A percentile compares a stretch with the other conserved stretches of the same genome.
Evolutionary conservation across 2,797 vertebrate genomes (phyloP).

Genomic region (Lutjanus campechanus): DNA sequence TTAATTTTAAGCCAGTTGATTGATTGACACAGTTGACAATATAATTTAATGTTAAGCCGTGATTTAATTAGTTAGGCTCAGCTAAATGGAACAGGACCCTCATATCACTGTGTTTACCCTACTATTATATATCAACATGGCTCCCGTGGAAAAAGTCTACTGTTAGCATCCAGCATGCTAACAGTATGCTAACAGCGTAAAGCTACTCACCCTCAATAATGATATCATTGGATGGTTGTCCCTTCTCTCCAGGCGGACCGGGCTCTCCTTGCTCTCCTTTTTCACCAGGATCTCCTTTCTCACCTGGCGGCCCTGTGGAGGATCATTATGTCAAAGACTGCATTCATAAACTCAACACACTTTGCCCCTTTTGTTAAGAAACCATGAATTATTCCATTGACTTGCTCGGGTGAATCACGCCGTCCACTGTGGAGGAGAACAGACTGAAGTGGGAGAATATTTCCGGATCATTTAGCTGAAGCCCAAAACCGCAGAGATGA

Average conservation of each 20-base stretch:
- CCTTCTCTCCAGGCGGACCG: conserved; percentile 90
- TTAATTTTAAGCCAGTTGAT: too few species aligned
- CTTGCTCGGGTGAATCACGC: conserved; percentile 43
- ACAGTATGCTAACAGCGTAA: too few species aligned
- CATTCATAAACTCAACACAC: conserved; percentile 9
- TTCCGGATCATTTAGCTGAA: conserved; percentile 63
- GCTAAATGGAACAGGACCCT: too few species aligned
- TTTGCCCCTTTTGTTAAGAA: conserved; percentile 20
- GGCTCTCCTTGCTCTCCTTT: conserved; percentile 84
- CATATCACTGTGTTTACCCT: too few species aligned
- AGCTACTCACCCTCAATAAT: conserved; percentile 86
- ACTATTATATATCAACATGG: too few species aligned
- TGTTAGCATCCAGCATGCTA: background rate
- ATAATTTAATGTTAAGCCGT: too few species aligned
- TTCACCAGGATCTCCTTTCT: conserved; percentile 82
- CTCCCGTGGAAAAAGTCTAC: too few species aligned
- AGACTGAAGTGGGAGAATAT: conserved; percentile 62
- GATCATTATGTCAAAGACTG: conserved; percentile 1
- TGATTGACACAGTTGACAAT: too few species aligned
- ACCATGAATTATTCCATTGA: conserved; percentile 54
- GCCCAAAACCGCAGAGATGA: conserved; percentile 69
- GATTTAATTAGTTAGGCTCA: too few species aligned
- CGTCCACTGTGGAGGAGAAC: conserved; percentile 40
- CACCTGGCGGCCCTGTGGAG: conserved; percentile 76
- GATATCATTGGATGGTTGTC: conserved; percentile 89